A percentile compares a stretch with the other conserved stretches of the same genome.
phyloP scores from a whole-genome alignment of 2,113 vertebrate species.

The Salvelinus namaycush region DNA sequence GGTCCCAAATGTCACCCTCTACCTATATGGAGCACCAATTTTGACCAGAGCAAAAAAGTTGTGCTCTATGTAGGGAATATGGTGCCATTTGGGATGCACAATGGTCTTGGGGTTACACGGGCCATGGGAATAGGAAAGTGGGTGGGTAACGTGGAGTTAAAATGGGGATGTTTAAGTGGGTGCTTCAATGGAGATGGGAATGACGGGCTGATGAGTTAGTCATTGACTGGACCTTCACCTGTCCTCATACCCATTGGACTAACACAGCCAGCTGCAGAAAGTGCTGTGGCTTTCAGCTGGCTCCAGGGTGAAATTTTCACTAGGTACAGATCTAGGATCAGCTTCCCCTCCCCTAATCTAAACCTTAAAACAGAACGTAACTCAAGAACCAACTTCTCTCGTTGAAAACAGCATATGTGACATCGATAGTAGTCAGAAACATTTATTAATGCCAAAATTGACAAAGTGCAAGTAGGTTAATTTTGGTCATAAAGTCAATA shows the following conservation, averaged over 20 bases:
- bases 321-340: no score
- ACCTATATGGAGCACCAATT: not conserved
- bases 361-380: no score
- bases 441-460: no score
- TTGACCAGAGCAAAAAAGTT: no score
- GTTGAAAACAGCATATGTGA: no score
- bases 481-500: no score
- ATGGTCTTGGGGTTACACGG: constrained; percentile 23
- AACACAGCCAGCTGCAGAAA: not conserved
- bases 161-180: constrained; percentile 18
- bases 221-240: constrained; percentile 64
- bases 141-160: constrained; percentile 57
- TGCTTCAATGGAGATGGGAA: constrained; percentile 61
- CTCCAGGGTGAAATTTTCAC: not conserved
- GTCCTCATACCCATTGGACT: constrained; percentile 20
- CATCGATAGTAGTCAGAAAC: no score
- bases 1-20: not conserved
- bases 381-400: no score
- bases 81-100: constrained; percentile 18
- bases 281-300: not conserved
- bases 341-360: no score
- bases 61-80: not conserved
- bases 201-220: constrained; percentile 46
- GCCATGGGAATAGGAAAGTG: constrained; percentile 5
- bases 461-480: no score